A percentile compares a stretch with the other conserved stretches of the same genome.
Conservation (phyloP, 1,140 invertebrate species). For the Drosophila leontia region DNA sequence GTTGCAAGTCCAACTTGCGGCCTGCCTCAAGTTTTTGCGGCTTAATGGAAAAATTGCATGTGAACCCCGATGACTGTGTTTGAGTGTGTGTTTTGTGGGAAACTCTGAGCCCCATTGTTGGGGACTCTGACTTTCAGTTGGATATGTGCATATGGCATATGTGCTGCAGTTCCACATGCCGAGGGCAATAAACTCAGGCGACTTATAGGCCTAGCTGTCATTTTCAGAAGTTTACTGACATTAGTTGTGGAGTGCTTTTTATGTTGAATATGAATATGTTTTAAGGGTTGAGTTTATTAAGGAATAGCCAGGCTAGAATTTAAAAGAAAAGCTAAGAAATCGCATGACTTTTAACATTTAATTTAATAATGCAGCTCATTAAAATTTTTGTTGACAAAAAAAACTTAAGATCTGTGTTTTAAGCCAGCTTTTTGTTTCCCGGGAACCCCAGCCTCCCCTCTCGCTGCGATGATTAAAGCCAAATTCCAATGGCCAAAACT, state of each 20-base stretch:
- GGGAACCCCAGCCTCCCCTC: not conserved
- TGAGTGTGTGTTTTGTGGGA: conserved; percentile 40
- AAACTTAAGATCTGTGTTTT: conserved; percentile 1
- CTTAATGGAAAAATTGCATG: conserved; percentile 79
- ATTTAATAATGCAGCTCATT: conserved; percentile 12
- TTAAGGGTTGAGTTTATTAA: not conserved
- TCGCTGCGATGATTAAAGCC: conserved; percentile 29
- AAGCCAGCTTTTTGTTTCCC: not conserved
- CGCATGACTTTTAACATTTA: not conserved
- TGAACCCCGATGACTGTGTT: conserved; percentile 42
- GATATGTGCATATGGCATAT: not conserved
- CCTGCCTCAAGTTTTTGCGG: conserved; percentile 26
- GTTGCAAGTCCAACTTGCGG: conserved; percentile 47
- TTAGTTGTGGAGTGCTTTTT: not conserved
- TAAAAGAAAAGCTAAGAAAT: not conserved
- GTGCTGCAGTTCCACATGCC: conserved; percentile 19
- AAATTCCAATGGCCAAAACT: conserved; percentile 48
- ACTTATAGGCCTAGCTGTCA: conserved; percentile 15
- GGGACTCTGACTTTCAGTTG: conserved; percentile 21
- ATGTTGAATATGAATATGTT: not conserved
- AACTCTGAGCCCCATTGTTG: conserved; percentile 47
- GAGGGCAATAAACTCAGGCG: conserved; percentile 31
- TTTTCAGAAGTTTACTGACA: conserved; percentile 7
- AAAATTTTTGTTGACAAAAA: not conserved
- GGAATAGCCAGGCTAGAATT: rapidly evolving